These are phyloP conservation scores for Pogonus chalceus DNA, from an alignment of 1,140 invertebrate species.

Conservation along the genomic window DNA sequence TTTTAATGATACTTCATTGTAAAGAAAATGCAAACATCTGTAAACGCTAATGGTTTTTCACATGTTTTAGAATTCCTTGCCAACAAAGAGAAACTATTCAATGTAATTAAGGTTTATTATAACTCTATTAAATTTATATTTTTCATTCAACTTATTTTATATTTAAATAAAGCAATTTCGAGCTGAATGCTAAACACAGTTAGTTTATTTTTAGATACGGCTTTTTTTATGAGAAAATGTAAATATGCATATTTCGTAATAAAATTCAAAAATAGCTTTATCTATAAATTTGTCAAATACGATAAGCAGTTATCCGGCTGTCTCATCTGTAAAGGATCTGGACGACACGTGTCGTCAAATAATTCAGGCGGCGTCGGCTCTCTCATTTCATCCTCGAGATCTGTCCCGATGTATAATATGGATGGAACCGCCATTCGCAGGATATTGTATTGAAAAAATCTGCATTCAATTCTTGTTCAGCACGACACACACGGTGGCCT, in stretches of 20 bases:
- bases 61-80: too few relatives aligned
- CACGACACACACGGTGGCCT: background rate
- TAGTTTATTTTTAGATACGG: too few relatives aligned
- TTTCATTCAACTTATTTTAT: too few relatives aligned
- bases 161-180: too few relatives aligned
- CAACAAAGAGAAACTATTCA: too few relatives aligned
- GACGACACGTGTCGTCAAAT: background rate
- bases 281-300: too few relatives aligned
- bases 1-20: background rate
- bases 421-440: constrained; percentile 6
- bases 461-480: constrained; percentile 4
- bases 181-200: too few relatives aligned
- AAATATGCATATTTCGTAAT: too few relatives aligned
- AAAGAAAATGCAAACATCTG: background rate
- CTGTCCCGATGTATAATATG: background rate
- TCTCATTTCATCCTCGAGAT: background rate
- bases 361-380: background rate
- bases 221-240: too few relatives aligned
- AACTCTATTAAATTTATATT: too few relatives aligned
- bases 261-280: too few relatives aligned
- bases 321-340: background rate
- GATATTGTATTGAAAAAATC: constrained; percentile 7
- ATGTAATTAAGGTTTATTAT: too few relatives aligned
- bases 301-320: background rate
- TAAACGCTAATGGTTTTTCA: background rate